phyloP scores from a whole-genome alignment of 30 jellyfish, hydroid and myxozoan species.

The Chrysaora quinquecirrha region DNA sequence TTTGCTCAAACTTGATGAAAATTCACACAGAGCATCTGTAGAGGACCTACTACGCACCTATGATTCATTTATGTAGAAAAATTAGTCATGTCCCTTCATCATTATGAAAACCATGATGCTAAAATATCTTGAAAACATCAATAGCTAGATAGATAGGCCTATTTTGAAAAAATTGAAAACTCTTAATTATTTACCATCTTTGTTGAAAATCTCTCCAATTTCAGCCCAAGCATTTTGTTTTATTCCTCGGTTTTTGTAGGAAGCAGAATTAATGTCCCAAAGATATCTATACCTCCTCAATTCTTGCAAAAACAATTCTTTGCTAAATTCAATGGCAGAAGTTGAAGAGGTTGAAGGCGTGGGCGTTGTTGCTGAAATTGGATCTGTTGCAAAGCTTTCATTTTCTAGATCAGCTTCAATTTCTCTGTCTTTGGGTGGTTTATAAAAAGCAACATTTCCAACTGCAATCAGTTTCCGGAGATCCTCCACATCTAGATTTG shows the following conservation, averaged over 20 bases:
- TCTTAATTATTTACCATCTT: background rate
- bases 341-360: background rate
- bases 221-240: background rate
- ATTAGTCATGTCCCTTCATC: too few relatives aligned
- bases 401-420: background rate
- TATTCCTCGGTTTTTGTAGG: background rate
- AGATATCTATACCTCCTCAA: background rate
- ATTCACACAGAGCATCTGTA: too few relatives aligned
- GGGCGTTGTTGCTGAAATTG: too few relatives aligned
- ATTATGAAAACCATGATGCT: too few relatives aligned
- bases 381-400: background rate
- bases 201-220: background rate
- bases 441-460: background rate
- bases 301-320: background rate
- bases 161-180: too few relatives aligned
- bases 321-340: background rate
- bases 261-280: background rate
- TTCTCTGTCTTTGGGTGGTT: background rate
- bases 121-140: too few relatives aligned
- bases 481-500: background rate
- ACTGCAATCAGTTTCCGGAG: background rate
- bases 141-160: too few relatives aligned
- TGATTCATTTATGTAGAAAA: too few relatives aligned
- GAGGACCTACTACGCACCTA: too few relatives aligned
- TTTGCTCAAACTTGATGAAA: too few relatives aligned